Conservation (phyloP, 2,888 invertebrate genomes). For the Meteorus colon region DNA sequence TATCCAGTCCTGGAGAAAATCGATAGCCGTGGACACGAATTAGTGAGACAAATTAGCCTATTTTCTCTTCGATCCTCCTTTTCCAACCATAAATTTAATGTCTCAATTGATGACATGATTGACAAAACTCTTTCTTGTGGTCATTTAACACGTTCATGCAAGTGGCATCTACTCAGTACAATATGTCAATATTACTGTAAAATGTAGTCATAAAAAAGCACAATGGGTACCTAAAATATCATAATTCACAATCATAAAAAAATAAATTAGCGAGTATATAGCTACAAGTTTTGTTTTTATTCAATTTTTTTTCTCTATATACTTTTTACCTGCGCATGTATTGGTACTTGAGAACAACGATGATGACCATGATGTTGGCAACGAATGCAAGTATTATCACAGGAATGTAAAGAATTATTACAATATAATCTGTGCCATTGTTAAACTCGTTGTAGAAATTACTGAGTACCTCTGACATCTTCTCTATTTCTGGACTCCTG, state of each 20-base stretch:
- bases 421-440: slow-evolving; percentile 65
- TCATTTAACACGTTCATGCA: not conserved
- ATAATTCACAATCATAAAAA: not conserved
- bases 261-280: not conserved
- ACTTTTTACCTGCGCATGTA: slow-evolving; percentile 79
- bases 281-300: not conserved
- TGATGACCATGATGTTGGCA: slow-evolving; percentile 80
- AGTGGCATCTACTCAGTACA: not conserved
- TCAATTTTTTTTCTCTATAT: not conserved
- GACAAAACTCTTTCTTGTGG: not conserved
- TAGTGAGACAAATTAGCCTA: not conserved
- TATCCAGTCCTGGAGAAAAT: too few relatives aligned
- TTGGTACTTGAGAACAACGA: slow-evolving; percentile 81
- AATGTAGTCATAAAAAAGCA: not conserved
- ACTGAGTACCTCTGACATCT: slow-evolving; percentile 53
- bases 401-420: slow-evolving; percentile 80
- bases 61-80: not conserved
- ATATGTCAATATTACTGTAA: not conserved
- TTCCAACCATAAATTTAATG: too few relatives aligned
- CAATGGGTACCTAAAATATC: not conserved
- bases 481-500: slow-evolving; percentile 48
- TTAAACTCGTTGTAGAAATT: slow-evolving; percentile 58
- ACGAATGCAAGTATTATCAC: slow-evolving; percentile 78
- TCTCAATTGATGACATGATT: slow-evolving; percentile 9
- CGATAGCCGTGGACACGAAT: not conserved